These are phyloP conservation scores for Drosophila limbata DNA, from an alignment of 2,888 invertebrate species.

Conservation along the genomic window DNA sequence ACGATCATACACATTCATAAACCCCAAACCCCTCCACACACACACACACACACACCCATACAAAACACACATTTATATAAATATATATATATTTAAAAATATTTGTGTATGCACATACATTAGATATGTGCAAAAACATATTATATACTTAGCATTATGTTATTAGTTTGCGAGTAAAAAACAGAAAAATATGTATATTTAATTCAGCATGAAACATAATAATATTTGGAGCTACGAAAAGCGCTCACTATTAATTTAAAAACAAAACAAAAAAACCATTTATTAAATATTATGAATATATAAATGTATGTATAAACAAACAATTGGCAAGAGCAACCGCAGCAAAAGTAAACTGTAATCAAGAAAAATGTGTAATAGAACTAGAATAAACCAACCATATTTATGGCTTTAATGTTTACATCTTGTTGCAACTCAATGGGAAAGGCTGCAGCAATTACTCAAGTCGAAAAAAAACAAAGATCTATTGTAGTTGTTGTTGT, in stretches of 20 bases:
- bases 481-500: background rate
- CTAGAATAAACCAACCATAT: constrained; percentile 74
- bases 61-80: constrained; percentile 18
- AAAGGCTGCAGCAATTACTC: constrained; percentile 6
- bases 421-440: constrained; percentile 1
- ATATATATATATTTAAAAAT: constrained; percentile 27
- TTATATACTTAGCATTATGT: constrained; percentile 66
- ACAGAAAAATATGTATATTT: constrained; percentile 60
- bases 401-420: constrained; percentile 77
- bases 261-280: constrained; percentile 22
- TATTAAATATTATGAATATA: constrained; percentile 45
- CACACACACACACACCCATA: constrained; percentile 27
- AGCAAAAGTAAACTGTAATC: constrained; percentile 51
- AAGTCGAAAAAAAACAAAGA: constrained; percentile 1
- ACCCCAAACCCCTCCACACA: background rate
- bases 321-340: constrained; percentile 49
- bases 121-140: constrained; percentile 32
- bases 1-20: constrained; percentile 25
- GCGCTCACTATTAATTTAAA: constrained; percentile 35
- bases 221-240: constrained; percentile 55
- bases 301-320: constrained; percentile 42
- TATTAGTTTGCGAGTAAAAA: constrained; percentile 65
- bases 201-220: constrained; percentile 63
- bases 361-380: constrained; percentile 70
- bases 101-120: constrained; percentile 31